Evolutionary conservation across 2,113 vertebrate genomes (phyloP), one percentile per base, ranked within the genome.

Genomic region (Megaceryle maxima): DNA sequence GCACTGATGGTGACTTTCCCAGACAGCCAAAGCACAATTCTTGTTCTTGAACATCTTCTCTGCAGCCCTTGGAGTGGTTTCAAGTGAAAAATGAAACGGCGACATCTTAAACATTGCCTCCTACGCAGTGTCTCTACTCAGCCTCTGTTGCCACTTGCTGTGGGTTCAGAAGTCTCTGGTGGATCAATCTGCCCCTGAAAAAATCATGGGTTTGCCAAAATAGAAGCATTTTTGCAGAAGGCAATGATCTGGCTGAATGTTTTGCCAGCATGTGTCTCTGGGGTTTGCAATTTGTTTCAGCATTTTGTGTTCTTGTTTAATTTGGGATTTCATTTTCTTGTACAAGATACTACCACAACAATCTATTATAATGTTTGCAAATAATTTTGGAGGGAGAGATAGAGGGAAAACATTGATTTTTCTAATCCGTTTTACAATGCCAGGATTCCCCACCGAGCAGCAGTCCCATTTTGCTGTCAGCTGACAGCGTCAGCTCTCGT

Each of bases 171-270:
- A 95, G 77, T 37, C 66, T 87, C 91, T 86, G 48, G 53, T 86
- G 89, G 83, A 94, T 72, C 88, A 68, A 60, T 29, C 87, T 90
- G n/a, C 88, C 37, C 86, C 82, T 18, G 0, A 10, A 77, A 92
- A 92, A 88, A 73, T 21, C 1, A 8, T 64, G 56, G 43, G 43
- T 64, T 87, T 92, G 87, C 94, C 90, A 91, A 92, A 96, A 95
- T 72, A 94, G 88, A 82, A 92, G 77, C 39, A 24, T 87, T 93
- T 95, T 78, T 78, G 53, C 83, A 84, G 80, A 84, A 95, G 80
- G 73, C 83, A 91, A 6, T 89, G 77, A 84, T 92, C 87, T 78
- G 87, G 91, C 83, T 87, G 66, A 81, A n/a, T 53, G 51, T 48
- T 88, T 94, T 94, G 88, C 91, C 86, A 87, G 83, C 33, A 7